These are phyloP conservation scores for Gordius sp. DNA, from an alignment of 2,888 invertebrate genomes.

Conservation along the genomic window DNA sequence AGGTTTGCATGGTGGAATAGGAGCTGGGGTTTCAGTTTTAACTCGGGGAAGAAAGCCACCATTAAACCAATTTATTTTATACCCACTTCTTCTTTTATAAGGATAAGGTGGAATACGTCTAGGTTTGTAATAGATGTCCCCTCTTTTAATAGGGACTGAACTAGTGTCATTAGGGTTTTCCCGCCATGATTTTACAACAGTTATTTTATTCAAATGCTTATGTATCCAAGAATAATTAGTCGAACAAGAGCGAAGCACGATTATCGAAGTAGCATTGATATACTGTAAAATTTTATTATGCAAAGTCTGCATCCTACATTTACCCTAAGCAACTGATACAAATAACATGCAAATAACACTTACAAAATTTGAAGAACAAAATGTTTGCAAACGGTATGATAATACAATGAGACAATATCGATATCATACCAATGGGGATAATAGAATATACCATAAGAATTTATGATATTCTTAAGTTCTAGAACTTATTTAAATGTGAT, in stretches of 20 bases:
- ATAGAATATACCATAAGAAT: too few species aligned
- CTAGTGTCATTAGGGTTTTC: neutral
- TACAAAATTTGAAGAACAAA: too few species aligned
- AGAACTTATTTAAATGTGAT: too few species aligned
- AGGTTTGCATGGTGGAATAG: neutral
- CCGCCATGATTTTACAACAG: neutral
- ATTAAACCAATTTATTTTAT: constrained; percentile 13
- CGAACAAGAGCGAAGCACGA: neutral
- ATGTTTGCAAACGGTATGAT: too few species aligned
- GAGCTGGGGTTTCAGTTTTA: neutral
- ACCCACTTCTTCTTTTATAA: neutral
- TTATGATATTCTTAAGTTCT: too few species aligned
- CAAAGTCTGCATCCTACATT: too few species aligned
- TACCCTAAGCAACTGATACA: too few species aligned
- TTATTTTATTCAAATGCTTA: neutral
- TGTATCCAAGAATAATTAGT: neutral
- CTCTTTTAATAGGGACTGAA: neutral
- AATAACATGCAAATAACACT: too few species aligned
- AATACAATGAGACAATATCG: too few species aligned
- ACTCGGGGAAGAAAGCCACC: constrained; percentile 1
- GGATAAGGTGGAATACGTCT: neutral
- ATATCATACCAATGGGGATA: too few species aligned
- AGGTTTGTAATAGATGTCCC: neutral
- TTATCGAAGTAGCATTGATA: too few species aligned
- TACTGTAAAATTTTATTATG: too few species aligned